phyloP scores from a whole-genome alignment of 2,888 invertebrate genomes.

The Drosophila paranaensis region DNA sequence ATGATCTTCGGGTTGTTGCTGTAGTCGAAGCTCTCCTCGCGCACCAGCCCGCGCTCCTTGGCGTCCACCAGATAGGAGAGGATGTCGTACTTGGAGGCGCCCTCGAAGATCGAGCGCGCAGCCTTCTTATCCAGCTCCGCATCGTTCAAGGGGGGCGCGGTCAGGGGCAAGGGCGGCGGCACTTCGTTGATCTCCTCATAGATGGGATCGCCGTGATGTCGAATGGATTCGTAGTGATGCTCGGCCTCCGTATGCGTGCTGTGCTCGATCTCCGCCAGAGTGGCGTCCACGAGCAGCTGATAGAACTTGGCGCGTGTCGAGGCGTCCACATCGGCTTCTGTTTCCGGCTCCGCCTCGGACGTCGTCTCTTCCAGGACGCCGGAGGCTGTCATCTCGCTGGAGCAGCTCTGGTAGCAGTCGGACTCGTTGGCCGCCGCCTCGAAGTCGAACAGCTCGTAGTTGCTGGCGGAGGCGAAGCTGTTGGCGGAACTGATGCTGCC shows the following conservation, averaged over 20 bases:
- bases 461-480: slow-evolving; percentile 88
- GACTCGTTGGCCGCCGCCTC: slow-evolving; percentile 86
- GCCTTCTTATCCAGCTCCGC: slow-evolving; percentile 90
- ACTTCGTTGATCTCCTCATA: slow-evolving; percentile 91
- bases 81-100: slow-evolving; percentile 95
- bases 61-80: slow-evolving; percentile 95
- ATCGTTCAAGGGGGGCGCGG: slow-evolving; percentile 91
- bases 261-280: slow-evolving; percentile 89
- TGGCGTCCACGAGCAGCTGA: slow-evolving; percentile 90
- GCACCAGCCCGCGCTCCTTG: slow-evolving; percentile 90
- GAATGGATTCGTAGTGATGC: slow-evolving; percentile 91
- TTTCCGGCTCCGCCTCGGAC: slow-evolving; percentile 65
- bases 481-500: slow-evolving; percentile 86
- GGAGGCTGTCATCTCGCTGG: slow-evolving; percentile 88
- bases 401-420: slow-evolving; percentile 90
- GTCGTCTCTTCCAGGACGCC: slow-evolving; percentile 86
- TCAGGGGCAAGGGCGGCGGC: slow-evolving; percentile 91
- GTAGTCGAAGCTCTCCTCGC: slow-evolving; percentile 89
- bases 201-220: slow-evolving; percentile 88
- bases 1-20: slow-evolving; percentile 86
- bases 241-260: slow-evolving; percentile 86
- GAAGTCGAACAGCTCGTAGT: slow-evolving; percentile 91
- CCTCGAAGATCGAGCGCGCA: slow-evolving; percentile 89
- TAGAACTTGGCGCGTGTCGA: slow-evolving; percentile 89
- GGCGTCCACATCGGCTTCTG: slow-evolving; percentile 86